phyloP scores from a whole-genome alignment of 2,113 vertebrate genomes.

The Phainopepla nitens region DNA sequence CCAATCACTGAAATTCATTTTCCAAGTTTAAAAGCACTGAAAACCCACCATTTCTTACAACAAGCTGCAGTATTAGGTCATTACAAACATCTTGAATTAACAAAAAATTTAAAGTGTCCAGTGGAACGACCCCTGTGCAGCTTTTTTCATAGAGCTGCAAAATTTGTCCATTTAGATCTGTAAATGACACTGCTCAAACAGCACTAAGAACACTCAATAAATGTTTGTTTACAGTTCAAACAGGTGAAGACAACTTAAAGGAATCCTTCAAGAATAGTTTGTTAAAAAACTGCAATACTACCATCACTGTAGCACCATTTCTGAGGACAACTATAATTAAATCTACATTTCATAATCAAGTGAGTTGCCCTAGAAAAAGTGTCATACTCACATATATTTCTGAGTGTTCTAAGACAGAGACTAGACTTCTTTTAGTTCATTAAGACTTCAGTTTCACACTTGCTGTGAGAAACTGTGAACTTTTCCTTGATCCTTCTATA shows the following conservation, averaged over 20 bases:
- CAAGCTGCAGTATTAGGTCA: neutral
- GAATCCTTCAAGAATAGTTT: neutral
- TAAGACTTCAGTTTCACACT: neutral
- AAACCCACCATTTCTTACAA: neutral
- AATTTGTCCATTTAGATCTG: neutral
- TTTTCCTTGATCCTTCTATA: neutral
- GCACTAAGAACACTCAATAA: neutral
- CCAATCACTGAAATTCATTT: neutral
- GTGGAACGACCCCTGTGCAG: neutral
- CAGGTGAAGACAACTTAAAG: neutral
- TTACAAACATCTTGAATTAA: neutral
- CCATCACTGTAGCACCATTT: neutral
- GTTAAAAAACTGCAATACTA: neutral
- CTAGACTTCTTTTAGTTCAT: neutral
- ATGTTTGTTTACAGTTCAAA: neutral
- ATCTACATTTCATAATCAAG: neutral
- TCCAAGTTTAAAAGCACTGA: neutral
- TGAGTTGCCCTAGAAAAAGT: neutral
- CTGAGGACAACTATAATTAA: neutral
- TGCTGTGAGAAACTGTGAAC: neutral
- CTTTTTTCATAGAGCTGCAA: neutral
- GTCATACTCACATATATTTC: neutral
- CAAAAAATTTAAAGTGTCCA: neutral
- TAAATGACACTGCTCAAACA: neutral
- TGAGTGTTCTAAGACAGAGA: neutral